Evolutionary conservation across 2,797 vertebrate species (phyloP).

Genomic region (Tamandua tetradactyla): DNA sequence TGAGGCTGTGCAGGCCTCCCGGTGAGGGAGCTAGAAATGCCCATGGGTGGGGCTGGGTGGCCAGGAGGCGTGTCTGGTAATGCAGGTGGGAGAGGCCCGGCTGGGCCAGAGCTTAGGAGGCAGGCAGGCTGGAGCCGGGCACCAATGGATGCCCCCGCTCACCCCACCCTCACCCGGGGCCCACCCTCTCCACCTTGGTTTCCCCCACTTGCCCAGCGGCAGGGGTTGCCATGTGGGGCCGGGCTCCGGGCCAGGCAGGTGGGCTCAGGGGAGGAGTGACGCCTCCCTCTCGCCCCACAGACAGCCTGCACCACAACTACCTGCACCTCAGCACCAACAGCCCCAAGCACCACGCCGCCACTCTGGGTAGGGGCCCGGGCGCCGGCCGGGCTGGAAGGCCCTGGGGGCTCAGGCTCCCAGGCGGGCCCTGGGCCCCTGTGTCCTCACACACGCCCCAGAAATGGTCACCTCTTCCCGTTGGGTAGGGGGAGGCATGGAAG

Average conservation of each 20-base stretch:
- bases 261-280: background rate
- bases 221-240: background rate
- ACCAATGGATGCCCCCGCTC: background rate
- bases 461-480: background rate
- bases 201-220: background rate
- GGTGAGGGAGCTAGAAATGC: no score
- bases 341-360: conserved; percentile 92
- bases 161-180: background rate
- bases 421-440: background rate
- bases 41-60: background rate
- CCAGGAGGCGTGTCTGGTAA: background rate
- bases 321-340: conserved; percentile 92
- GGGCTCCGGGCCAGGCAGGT: background rate
- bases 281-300: conserved; percentile 85
- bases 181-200: background rate
- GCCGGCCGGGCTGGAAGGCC: background rate
- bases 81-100: background rate
- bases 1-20: background rate
- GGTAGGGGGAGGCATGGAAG: background rate
- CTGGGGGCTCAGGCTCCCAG: background rate
- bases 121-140: background rate
- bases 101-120: background rate
- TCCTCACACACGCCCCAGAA: background rate
- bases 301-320: conserved; percentile 94
- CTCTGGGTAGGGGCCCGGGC: conserved; percentile 82